A percentile compares a stretch with the other conserved stretches of the same genome.
These are phyloP conservation scores for Parnassius apollo DNA, from an alignment of 2,888 invertebrate species.

Conservation along the genomic window DNA sequence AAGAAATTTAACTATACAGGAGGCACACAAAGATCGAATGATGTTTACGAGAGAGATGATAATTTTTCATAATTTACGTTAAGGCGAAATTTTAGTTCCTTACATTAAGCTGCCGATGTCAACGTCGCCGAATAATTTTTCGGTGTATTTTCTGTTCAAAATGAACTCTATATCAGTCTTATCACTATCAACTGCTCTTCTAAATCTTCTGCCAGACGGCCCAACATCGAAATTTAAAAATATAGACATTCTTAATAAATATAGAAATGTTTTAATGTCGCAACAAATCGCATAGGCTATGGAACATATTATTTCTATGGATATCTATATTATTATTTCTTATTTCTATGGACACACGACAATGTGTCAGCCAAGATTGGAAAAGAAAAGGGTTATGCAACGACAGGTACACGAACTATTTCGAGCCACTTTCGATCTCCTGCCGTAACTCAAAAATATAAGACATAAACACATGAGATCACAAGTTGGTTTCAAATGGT, in stretches of 20 bases:
- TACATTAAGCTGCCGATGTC: conserved; percentile 64
- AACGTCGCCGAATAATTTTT: conserved; percentile 49
- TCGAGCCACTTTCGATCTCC: too few relatives aligned
- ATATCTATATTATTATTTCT: too few relatives aligned
- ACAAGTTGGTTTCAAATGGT: too few relatives aligned
- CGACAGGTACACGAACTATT: too few relatives aligned
- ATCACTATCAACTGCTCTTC: conserved; percentile 65
- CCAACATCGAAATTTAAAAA: conserved; percentile 66
- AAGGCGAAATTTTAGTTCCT: conserved; percentile 33
- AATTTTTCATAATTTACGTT: neutral
- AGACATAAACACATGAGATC: too few relatives aligned
- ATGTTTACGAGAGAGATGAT: too few relatives aligned
- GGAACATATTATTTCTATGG: neutral
- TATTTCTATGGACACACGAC: too few relatives aligned
- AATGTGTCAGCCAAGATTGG: too few relatives aligned
- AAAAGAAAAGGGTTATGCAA: too few relatives aligned
- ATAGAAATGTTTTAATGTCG: conserved; percentile 1
- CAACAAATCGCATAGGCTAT: conserved; percentile 12
- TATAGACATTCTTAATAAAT: conserved; percentile 57
- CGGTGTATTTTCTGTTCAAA: conserved; percentile 41
- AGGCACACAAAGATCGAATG: too few relatives aligned
- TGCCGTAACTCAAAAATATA: too few relatives aligned
- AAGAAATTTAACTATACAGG: too few relatives aligned
- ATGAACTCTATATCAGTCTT: conserved; percentile 53
- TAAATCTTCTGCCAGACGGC: conserved; percentile 51